Evolutionary conservation across 2,797 vertebrate species (phyloP), one percentile per base, ranked within the genome.

Genomic region (Phataginus tetradactyla): DNA sequence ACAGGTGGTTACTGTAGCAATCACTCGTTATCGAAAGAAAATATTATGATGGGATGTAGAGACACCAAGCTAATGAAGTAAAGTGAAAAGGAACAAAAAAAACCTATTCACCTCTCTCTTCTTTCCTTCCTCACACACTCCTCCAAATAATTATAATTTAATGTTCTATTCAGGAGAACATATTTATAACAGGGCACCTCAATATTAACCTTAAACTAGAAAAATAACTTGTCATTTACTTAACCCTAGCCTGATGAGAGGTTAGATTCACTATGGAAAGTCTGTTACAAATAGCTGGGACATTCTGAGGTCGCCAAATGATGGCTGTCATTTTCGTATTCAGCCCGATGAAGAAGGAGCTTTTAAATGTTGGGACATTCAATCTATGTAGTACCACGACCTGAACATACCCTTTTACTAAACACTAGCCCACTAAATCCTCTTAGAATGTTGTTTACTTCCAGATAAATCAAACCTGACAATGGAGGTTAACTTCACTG

Each of bases 401-500:
- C 98, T 98, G 98, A 98, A 98, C 98, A 98, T 98, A 98, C 98
- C 98, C 97, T 98, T 98, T 98, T 98, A 97, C 98, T 98, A 98
- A 99, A 98, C 98, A 98, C 97, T 97, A 95, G 95, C 98, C 98
- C 98, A 98, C 98, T 98, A 98, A 99, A 99, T 99, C 98, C 98
- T 98, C 98, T 98, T 98, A 98, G 98, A 98, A 98, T 98, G 98
- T 98, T 99, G 98, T 98, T 99, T 99, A 98, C 98, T 98, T 98
- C 98, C 61, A 98, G 98, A 98, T 98, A 98, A 99, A 98, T 99
- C 98, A 99, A 98, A 98, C 97, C 97, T 98, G 98, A 98, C 98
- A 98, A 98, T 97, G 86, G 98, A 98, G 98, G 98, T 98, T 99
- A 98, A 98, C 98, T 98, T 98, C 97, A 97, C 98, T 98, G 98